phyloP scores from a whole-genome alignment of 2,888 invertebrate species.

The Tinea trinotella region DNA sequence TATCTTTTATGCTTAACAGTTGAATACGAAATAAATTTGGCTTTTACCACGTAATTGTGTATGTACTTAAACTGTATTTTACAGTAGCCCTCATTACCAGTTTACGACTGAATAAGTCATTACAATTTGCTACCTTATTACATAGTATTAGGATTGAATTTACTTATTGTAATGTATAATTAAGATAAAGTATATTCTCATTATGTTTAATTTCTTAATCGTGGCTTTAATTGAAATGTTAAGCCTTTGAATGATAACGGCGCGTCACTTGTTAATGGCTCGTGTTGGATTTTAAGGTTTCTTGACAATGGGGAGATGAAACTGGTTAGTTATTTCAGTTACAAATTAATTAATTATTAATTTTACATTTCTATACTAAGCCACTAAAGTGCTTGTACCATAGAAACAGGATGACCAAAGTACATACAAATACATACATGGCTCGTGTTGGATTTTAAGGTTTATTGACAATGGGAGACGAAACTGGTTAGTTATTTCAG shows the following conservation, averaged over 20 bases:
- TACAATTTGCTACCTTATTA: background rate
- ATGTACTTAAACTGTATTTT: background rate
- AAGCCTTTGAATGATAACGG: slow-evolving; percentile 43
- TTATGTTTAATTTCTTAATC: slow-evolving; percentile 65
- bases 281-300: slow-evolving; percentile 31
- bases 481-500: no score
- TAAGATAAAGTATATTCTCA: slow-evolving; percentile 29
- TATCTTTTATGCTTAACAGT: background rate
- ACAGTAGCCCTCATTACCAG: background rate
- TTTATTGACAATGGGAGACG: no score
- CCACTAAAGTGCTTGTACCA: no score
- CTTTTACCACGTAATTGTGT: slow-evolving; percentile 1
- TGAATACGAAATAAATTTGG: background rate
- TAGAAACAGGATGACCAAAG: no score
- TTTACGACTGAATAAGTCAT: background rate
- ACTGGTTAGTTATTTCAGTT: background rate
- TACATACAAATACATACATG: no score
- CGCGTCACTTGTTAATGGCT: slow-evolving; percentile 41
- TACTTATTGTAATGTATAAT: background rate
- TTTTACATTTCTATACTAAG: no score
- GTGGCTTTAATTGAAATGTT: slow-evolving; percentile 64
- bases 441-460: no score
- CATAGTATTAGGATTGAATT: background rate
- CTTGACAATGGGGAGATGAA: slow-evolving; percentile 30
- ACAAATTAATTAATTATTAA: no score